Percentiles rank a stretch among this genome's conserved stretches.
These are phyloP conservation scores for Boleophthalmus pectinirostris DNA, from an alignment of 2,113 vertebrate genomes.

Conservation along the genomic window DNA sequence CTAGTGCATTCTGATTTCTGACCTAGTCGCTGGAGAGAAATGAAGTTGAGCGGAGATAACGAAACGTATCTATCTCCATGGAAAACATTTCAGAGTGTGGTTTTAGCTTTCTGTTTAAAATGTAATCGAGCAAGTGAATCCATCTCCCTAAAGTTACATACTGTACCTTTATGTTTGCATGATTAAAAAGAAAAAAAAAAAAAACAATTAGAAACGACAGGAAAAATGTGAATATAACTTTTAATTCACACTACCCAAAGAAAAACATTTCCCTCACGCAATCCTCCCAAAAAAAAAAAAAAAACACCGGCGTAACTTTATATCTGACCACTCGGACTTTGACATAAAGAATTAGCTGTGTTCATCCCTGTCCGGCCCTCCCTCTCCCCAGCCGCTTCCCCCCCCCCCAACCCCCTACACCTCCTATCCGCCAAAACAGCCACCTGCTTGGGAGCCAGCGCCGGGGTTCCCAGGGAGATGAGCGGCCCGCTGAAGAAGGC, in stretches of 20 bases:
- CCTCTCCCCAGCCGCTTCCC: constrained; percentile 44
- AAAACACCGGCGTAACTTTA: background rate
- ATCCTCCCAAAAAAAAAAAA: background rate
- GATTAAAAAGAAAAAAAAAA: too few species aligned
- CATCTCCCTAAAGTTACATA: too few species aligned
- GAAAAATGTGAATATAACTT: background rate
- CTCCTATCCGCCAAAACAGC: constrained; percentile 48
- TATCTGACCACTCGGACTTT: constrained; percentile 40
- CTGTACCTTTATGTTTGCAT: too few species aligned
- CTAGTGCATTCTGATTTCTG: too few species aligned
- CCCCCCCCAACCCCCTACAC: constrained; percentile 42
- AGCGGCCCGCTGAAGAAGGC: constrained; percentile 78
- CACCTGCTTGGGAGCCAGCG: constrained; percentile 71
- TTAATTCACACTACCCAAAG: too few species aligned
- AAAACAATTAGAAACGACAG: background rate
- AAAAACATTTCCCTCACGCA: background rate
- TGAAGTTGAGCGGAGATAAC: too few species aligned
- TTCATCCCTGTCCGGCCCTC: constrained; percentile 56
- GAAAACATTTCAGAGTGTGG: too few species aligned
- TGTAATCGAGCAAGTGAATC: too few species aligned
- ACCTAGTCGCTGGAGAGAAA: too few species aligned
- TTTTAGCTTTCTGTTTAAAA: too few species aligned
- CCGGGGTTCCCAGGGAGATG: constrained; percentile 84
- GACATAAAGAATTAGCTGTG: constrained; percentile 28
- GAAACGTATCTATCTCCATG: too few species aligned